Percentiles rank a stretch among this genome's conserved stretches.
Conservation (phyloP, 2,888 invertebrate species). For the Allophyes oxyacanthae region DNA sequence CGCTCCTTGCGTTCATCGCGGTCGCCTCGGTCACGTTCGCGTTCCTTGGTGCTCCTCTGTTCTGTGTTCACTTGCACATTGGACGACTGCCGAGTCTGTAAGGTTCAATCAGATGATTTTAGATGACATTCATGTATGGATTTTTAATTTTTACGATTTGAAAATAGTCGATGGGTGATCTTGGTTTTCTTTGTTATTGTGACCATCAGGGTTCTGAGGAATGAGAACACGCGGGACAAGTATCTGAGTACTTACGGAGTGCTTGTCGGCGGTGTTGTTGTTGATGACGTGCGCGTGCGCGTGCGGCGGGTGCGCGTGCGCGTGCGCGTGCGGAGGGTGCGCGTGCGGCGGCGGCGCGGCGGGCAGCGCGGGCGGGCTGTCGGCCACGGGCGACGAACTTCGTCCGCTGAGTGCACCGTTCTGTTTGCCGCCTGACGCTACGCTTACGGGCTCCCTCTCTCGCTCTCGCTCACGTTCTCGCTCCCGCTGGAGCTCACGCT, state of each 20-base stretch:
- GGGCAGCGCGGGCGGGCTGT: conserved; percentile 42
- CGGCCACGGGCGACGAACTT: conserved; percentile 22
- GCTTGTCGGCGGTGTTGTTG: conserved; percentile 79
- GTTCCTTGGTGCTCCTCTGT: conserved; percentile 80
- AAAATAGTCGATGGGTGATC: no score
- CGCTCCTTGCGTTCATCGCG: conserved; percentile 77
- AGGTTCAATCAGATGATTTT: conserved; percentile 26
- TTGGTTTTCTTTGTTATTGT: background rate
- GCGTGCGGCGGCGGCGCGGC: conserved; percentile 37
- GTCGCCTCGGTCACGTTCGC: conserved; percentile 67
- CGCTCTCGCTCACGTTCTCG: no score
- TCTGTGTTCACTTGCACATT: conserved; percentile 79
- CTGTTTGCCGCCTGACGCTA: conserved; percentile 41
- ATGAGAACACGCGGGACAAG: no score
- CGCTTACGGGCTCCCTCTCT: conserved; percentile 47
- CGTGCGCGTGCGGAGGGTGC: conserved; percentile 20
- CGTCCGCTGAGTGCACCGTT: conserved; percentile 33
- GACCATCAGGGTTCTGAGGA: background rate
- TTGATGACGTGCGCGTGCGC: conserved; percentile 58
- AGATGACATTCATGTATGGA: background rate
- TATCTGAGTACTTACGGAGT: conserved; percentile 60
- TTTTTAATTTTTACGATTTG: no score
- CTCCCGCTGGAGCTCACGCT: no score
- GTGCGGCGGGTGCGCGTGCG: conserved; percentile 33
- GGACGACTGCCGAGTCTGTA: conserved; percentile 76